Percentiles rank a stretch among this genome's conserved stretches.
Conservation (phyloP, 2,797 vertebrate species). For the Anguilla anguilla region DNA sequence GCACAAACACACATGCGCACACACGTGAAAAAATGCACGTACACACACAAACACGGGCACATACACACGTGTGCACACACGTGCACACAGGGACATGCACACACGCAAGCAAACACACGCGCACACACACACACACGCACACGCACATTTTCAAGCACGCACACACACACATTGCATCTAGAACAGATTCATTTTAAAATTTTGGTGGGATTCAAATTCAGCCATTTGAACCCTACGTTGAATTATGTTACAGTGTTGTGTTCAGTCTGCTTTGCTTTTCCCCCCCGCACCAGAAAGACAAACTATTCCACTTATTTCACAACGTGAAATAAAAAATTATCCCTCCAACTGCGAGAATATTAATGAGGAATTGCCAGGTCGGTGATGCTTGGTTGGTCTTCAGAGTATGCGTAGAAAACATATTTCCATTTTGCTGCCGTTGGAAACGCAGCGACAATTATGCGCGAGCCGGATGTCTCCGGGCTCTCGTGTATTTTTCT, state of each 20-base stretch:
- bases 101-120: too few relatives aligned
- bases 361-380: conserved; percentile 51
- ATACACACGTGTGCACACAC: too few relatives aligned
- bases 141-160: too few relatives aligned
- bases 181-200: not conserved
- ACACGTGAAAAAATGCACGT: not conserved
- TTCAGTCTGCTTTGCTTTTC: conserved; percentile 40
- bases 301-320: conserved; percentile 32
- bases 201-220: conserved; percentile 29
- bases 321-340: conserved; percentile 45
- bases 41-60: too few relatives aligned
- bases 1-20: too few relatives aligned
- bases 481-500: conserved; percentile 50
- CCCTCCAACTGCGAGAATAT: conserved; percentile 50
- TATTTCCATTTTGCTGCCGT: conserved; percentile 42
- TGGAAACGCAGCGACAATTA: conserved; percentile 29
- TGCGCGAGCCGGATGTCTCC: conserved; percentile 36
- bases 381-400: conserved; percentile 47
- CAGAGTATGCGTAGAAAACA: conserved; percentile 36
- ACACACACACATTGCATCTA: not conserved
- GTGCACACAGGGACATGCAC: too few relatives aligned
- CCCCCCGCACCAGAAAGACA: conserved; percentile 37
- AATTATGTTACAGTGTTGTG: conserved; percentile 46
- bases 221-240: conserved; percentile 35
- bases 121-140: not conserved